Evolutionary conservation across 2,797 vertebrate species (phyloP).

Genomic region (Bradypodion ventrale): DNA sequence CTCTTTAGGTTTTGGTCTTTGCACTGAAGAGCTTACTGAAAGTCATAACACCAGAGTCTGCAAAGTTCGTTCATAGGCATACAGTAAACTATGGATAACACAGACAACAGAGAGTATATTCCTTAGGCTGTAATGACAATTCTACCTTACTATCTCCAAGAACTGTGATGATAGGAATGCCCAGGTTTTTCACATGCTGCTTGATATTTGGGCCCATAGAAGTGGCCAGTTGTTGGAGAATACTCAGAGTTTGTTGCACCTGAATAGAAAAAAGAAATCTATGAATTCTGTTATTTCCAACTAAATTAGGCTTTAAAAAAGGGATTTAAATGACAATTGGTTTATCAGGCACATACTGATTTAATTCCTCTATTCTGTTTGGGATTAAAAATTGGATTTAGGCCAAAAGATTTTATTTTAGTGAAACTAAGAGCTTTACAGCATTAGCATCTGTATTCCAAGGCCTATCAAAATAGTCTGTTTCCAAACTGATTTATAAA

Average conservation of each 20-base stretch:
- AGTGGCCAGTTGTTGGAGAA: conserved; percentile 91
- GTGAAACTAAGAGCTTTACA: no score
- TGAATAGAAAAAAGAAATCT: conserved; percentile 55
- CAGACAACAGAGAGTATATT: rapidly evolving
- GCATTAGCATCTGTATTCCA: no score
- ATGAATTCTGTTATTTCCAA: conserved; percentile 9
- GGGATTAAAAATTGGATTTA: no score
- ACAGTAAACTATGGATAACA: not conserved
- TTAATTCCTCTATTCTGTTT: no score
- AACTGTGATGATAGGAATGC: conserved; percentile 90
- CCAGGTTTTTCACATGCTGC: conserved; percentile 90
- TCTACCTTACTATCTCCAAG: conserved; percentile 97
- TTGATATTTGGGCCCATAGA: conserved; percentile 93
- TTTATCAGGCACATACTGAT: no score
- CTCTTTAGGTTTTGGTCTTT: not conserved
- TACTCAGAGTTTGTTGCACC: conserved; percentile 92
- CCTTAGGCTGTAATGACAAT: not conserved
- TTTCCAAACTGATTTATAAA: no score
- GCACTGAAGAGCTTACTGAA: not conserved
- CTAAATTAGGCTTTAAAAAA: no score
- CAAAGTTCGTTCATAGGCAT: not conserved
- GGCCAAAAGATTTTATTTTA: no score
- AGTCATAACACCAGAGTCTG: not conserved
- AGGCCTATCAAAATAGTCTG: no score
- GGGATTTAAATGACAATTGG: no score